phyloP scores from a whole-genome alignment of 1,140 invertebrate genomes.

The Ruditapes philippinarum region DNA sequence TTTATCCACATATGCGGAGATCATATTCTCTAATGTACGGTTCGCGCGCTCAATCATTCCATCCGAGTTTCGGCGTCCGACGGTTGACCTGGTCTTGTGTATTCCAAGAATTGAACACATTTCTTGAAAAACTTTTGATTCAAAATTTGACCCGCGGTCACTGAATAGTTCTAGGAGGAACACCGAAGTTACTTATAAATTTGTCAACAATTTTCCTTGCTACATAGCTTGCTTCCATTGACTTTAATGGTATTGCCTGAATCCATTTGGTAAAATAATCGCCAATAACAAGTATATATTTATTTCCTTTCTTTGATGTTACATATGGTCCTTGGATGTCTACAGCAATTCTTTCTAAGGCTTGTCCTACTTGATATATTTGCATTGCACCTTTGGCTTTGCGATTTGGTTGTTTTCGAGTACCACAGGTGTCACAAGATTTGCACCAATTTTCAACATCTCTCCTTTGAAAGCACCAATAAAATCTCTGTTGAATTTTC shows the following conservation, averaged over 20 bases:
- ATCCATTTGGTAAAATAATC: neutral
- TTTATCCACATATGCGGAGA: neutral
- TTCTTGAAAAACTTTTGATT: too few species aligned
- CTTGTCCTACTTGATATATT: neutral
- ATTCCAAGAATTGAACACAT: too few species aligned
- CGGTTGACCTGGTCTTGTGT: neutral
- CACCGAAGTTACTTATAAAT: neutral
- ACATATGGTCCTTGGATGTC: neutral
- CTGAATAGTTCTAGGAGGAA: neutral
- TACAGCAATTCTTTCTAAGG: neutral
- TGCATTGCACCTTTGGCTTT: neutral
- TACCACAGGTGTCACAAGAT: neutral
- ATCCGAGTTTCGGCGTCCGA: neutral
- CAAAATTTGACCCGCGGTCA: too few species aligned
- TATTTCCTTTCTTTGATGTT: neutral
- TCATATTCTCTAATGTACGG: neutral
- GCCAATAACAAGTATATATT: too few species aligned
- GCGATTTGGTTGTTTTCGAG: neutral
- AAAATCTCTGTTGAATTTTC: neutral
- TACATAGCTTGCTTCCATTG: neutral
- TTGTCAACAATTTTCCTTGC: neutral
- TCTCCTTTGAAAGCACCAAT: neutral
- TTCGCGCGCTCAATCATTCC: neutral
- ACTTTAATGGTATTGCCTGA: neutral
- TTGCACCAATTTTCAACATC: conserved; percentile 7